phyloP scores from a whole-genome alignment of 92 coral and sea anemone species.

The Parazoanthus atlanticus region DNA sequence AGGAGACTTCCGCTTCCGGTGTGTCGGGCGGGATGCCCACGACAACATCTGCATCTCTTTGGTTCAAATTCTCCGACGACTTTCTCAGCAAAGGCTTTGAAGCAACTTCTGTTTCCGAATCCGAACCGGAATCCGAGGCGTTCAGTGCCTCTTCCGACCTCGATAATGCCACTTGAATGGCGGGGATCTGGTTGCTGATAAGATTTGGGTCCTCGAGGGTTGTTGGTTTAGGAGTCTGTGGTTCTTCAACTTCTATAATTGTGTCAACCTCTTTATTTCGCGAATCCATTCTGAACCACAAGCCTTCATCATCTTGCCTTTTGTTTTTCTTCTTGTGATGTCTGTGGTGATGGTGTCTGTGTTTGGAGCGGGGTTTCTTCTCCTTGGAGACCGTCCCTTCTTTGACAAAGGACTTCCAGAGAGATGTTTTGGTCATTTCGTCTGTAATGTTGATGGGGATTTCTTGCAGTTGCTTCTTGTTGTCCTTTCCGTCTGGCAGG shows the following conservation, averaged over 20 bases:
- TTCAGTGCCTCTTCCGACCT: slow-evolving; percentile 14
- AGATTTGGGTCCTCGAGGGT: slow-evolving; percentile 22
- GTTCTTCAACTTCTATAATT: slow-evolving; percentile 31
- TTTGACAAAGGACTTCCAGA: slow-evolving; percentile 89
- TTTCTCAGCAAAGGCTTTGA: slow-evolving; percentile 33
- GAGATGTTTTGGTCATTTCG: slow-evolving; percentile 87
- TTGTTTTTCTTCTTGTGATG: slow-evolving; percentile 56
- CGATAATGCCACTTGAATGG: slow-evolving; percentile 36
- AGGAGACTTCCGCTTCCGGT: slow-evolving; percentile 31
- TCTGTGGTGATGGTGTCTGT: slow-evolving; percentile 60
- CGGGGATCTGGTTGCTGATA: slow-evolving; percentile 42
- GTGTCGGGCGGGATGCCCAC: slow-evolving; percentile 15
- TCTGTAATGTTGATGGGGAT: slow-evolving; percentile 85
- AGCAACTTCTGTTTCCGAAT: slow-evolving; percentile 22
- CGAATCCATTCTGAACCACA: slow-evolving; percentile 71
- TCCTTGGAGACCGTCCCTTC: slow-evolving; percentile 53
- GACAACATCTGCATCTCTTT: neutral
- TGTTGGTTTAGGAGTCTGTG: slow-evolving; percentile 31
- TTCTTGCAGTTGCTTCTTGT: slow-evolving; percentile 58
- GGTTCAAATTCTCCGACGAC: slow-evolving; percentile 6
- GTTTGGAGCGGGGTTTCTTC: slow-evolving; percentile 59
- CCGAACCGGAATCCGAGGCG: slow-evolving; percentile 29
- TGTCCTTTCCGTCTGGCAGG: slow-evolving; percentile 54
- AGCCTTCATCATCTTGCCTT: slow-evolving; percentile 57
- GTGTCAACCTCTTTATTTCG: slow-evolving; percentile 39